Evolutionary conservation across 1,140 invertebrate species (phyloP), one percentile per base, ranked within the genome.

Genomic region (Sarcophaga bullata): DNA sequence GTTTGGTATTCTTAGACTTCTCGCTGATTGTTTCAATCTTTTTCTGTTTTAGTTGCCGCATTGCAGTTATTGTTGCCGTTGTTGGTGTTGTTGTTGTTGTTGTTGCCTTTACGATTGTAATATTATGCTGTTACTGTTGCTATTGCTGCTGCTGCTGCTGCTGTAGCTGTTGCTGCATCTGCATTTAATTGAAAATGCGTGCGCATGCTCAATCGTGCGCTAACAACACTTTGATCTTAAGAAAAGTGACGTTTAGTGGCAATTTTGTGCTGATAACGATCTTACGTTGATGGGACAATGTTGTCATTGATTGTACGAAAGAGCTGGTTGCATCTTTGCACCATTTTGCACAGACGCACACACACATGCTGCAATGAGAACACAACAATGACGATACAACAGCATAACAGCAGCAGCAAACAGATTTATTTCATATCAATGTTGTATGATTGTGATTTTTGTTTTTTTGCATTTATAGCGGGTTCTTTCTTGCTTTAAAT

Each of bases 181-280:
- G 86, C 84, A 85, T 88, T 88, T 88, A 88, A 89, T 87, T 88
- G 86, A 88, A 88, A 86, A 87, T 88, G 87, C 87, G 86, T 87
- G 86, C 87, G 86, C 81, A 80, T 80, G 83, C 86, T 84, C 86
- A 87, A 86, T 84, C 85, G 85, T 84, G 86, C 87, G 87, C 86
- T 84, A 87, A 89, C 87, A 88, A 84, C 87, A 87, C 87, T 89
- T 88, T 89, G 87, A 88, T 89, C 87, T 89, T 89, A 87, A 87
- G 86, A 87, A 86, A 89, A 88, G 87, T 89, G 87, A 89, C 87
- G 86, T 87, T 87, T 88, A 88, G 86, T 87, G 86, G 87, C 87
- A 87, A 86, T 89, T 89, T 85, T 86, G 85, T 84, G 85, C 84
- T 86, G 87, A 89, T 89, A 88, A 88, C 86, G 86, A 89, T 89